phyloP scores from a whole-genome alignment of 2,113 vertebrate genomes.

The Chionodraco myersi region DNA sequence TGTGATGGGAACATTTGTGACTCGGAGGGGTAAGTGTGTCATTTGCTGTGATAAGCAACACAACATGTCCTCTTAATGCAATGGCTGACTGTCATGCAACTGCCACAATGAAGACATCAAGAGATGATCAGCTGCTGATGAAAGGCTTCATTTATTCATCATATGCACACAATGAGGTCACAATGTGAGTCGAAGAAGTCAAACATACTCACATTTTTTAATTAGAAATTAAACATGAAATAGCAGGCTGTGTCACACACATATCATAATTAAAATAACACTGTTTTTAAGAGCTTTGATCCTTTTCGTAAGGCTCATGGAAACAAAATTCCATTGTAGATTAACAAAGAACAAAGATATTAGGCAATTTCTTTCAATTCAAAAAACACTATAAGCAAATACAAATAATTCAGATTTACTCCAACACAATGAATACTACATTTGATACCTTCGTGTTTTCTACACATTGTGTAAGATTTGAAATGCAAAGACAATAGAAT shows the following conservation, averaged over 20 bases:
- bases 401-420: constrained; percentile 28
- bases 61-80: constrained; percentile 29
- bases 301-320: not conserved
- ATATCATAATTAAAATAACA: constrained; percentile 25
- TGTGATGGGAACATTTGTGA: constrained; percentile 56
- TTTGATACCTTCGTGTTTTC: constrained; percentile 25
- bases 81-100: constrained; percentile 53
- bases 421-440: constrained; percentile 21
- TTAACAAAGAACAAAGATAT: constrained; percentile 37
- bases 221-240: constrained; percentile 39
- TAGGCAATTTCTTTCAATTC: not conserved
- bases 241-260: constrained; percentile 16
- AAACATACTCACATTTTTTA: constrained; percentile 28
- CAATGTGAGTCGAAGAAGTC: not conserved
- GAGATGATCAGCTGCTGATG: constrained; percentile 62
- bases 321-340: constrained; percentile 21
- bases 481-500: constrained; percentile 44
- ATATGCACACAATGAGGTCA: constrained; percentile 52
- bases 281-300: not conserved
- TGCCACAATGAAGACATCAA: constrained; percentile 73
- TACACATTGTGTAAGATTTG: constrained; percentile 32
- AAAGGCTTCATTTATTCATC: constrained; percentile 74
- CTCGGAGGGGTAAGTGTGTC: constrained; percentile 49
- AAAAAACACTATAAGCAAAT: not conserved
- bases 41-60: constrained; percentile 48